Evolutionary conservation across 2,888 invertebrate genomes (phyloP), one percentile per base, ranked within the genome.

Genomic region (Danaus chrysippus): DNA sequence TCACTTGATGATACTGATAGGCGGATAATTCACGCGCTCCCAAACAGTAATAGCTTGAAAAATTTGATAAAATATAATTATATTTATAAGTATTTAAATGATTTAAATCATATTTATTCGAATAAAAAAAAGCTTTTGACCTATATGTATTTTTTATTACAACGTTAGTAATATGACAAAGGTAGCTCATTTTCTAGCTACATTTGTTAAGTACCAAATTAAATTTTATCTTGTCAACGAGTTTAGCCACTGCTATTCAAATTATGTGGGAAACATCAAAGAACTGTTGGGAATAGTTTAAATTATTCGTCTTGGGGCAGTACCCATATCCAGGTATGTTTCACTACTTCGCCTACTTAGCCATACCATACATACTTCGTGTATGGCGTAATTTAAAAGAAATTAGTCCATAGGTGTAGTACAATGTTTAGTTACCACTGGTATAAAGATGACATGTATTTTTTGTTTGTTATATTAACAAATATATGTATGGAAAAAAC

Each of bases 351-450:
- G 60, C 67, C 69, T 71, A 72, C 71, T 73, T 73, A 71, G 71
- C 73, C 84, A 83, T 87, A 83, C 84, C 80, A 70, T 75, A 78
- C 81, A 81, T 87, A 82, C 82, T 78, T 78, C 61, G 63, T 34
- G 55, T 52, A 2, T 65, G 78, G 76, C 63, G 0, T 66, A 76
- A 76, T 63, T 43, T 53, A 58, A 34, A 43, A 64, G 64, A 54
- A 53, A 53, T 42, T 34, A 34, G 23, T 2, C 23, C 6, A 6
- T 0, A 34, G 23, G 6, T 34, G 23, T 34, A 34, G 23, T 34
- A 5, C 23, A 34, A 34, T 34, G 23, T 34, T 5, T 5, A 8
- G 3, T 34, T 6, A 5, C 23, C 23, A 34, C 23, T 34, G 23
- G 6, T 34, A 34, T 34, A 34, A 5, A 34, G 3, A 34, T 34